Evolutionary conservation across 1,140 invertebrate species (phyloP).

Genomic region (Episyrphus balteatus): DNA sequence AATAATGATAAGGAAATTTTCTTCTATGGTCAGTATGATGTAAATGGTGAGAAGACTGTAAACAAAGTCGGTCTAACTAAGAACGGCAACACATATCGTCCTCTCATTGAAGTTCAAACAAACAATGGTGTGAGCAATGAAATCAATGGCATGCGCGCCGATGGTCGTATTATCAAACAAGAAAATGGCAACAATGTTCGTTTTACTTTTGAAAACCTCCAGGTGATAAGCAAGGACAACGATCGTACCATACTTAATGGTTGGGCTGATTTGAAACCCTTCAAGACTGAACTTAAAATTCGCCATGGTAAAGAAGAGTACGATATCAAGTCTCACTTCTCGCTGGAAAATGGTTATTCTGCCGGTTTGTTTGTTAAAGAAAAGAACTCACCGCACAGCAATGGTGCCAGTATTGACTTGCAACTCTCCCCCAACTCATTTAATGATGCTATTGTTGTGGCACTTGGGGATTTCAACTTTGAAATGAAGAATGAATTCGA

Average conservation of each 20-base stretch:
- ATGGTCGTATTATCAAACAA: conserved; percentile 44
- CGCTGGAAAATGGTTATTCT: conserved; percentile 18
- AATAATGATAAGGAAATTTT: conserved; percentile 24
- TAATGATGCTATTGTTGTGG: not conserved
- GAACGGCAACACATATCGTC: conserved; percentile 51
- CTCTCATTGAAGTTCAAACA: conserved; percentile 54
- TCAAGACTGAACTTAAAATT: conserved; percentile 16
- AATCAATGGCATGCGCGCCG: conserved; percentile 40
- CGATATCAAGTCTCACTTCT: conserved; percentile 18
- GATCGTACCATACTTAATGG: conserved; percentile 42
- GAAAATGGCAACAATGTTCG: conserved; percentile 37
- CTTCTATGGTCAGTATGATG: conserved; percentile 39
- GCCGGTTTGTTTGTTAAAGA: conserved; percentile 22
- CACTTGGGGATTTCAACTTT: too few species aligned
- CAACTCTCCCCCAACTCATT: not conserved
- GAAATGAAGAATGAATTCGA: too few species aligned
- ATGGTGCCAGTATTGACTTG: not conserved
- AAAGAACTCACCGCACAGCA: conserved; percentile 13
- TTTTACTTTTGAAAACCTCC: conserved; percentile 48
- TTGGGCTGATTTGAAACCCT: conserved; percentile 18
- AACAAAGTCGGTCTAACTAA: conserved; percentile 50
- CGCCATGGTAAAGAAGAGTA: conserved; percentile 14
- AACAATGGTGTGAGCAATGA: conserved; percentile 38
- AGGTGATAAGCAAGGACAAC: conserved; percentile 36
- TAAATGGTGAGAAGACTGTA: conserved; percentile 48